Evolutionary conservation across 2,113 vertebrate species (phyloP).

Genomic region (Hippocampus guttulatus): DNA sequence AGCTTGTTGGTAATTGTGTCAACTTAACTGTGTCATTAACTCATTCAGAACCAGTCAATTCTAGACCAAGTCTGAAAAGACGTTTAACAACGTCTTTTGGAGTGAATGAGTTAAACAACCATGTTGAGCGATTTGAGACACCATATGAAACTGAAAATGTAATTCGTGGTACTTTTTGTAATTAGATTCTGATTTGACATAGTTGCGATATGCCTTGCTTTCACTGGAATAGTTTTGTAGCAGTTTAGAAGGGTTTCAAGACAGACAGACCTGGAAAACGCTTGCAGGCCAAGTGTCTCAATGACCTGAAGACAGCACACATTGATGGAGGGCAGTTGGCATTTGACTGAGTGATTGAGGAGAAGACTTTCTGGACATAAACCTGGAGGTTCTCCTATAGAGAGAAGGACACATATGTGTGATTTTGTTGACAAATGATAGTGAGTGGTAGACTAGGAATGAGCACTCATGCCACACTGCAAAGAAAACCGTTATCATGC

Average conservation of each 20-base stretch:
- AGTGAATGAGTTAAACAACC: not conserved
- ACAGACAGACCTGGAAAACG: conserved; percentile 82
- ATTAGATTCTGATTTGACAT: not conserved
- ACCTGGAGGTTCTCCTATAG: conserved; percentile 90
- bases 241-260: not conserved
- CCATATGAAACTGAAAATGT: not conserved
- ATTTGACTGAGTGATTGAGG: conserved; percentile 89
- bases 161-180: not conserved
- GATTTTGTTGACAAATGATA: not conserved
- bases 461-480: not conserved
- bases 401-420: conserved; percentile 4
- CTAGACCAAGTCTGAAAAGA: too few relatives aligned
- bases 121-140: not conserved
- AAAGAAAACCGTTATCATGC: not conserved
- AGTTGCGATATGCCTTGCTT: not conserved
- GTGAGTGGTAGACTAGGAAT: not conserved
- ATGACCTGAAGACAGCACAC: conserved; percentile 92
- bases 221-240: not conserved
- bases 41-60: too few relatives aligned
- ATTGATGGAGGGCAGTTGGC: conserved; percentile 94
- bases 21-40: not conserved
- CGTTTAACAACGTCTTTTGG: too few relatives aligned
- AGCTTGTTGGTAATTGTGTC: not conserved
- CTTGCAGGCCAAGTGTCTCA: conserved; percentile 87
- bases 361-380: conserved; percentile 96